phyloP scores from a whole-genome alignment of 2,797 vertebrate genomes.

The Scarus forsteni region DNA sequence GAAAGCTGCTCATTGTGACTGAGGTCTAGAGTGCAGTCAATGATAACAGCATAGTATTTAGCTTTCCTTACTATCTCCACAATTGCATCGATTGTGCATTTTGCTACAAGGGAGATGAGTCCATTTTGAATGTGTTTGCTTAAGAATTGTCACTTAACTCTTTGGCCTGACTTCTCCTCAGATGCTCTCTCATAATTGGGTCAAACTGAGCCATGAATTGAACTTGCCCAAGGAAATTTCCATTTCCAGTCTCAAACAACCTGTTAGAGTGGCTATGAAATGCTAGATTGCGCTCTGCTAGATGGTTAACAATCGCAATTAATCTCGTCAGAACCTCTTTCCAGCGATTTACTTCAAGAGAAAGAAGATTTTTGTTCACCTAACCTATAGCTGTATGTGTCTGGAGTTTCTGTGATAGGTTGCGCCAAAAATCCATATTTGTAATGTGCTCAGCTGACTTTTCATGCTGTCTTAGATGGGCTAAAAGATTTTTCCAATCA shows the following conservation, averaged over 20 bases:
- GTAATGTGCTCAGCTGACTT: not conserved
- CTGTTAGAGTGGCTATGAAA: not conserved
- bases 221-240: not conserved
- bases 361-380: not conserved
- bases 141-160: no score
- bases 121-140: no score
- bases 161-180: no score
- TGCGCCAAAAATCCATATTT: not conserved
- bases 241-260: not conserved
- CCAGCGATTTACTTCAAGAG: not conserved
- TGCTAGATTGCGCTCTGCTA: not conserved
- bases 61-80: no score
- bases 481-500: not conserved
- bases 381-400: not conserved
- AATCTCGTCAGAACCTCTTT: not conserved
- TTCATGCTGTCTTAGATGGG: not conserved
- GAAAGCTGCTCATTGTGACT: no score
- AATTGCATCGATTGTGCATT: no score
- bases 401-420: not conserved
- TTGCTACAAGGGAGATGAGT: no score
- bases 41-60: not conserved
- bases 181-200: not conserved
- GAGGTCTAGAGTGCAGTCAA: no score
- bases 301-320: not conserved
- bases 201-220: not conserved